Conservation (phyloP, 2,888 invertebrate species). For the Euzophera pinguis region DNA sequence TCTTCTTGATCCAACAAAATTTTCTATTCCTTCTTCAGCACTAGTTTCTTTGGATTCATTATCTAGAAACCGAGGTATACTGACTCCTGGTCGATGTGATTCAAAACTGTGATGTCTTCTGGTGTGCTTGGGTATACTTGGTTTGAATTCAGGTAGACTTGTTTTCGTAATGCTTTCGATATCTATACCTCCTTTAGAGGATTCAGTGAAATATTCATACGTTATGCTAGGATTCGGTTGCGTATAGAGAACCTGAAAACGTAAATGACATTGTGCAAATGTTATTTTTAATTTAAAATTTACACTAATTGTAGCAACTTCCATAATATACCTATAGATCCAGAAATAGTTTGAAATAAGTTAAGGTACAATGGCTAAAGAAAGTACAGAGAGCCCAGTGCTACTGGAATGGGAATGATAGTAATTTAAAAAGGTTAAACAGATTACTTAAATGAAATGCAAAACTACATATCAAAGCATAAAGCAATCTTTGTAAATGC, state of each 20-base stretch:
- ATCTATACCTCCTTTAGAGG: constrained; percentile 65
- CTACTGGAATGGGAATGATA: too few species aligned
- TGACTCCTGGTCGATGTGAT: constrained; percentile 31
- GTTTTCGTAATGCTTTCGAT: constrained; percentile 44
- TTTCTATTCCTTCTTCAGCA: constrained; percentile 47
- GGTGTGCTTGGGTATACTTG: constrained; percentile 53
- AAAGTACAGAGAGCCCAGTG: too few species aligned
- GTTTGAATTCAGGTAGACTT: constrained; percentile 36
- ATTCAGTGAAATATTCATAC: constrained; percentile 92
- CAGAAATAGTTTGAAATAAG: too few species aligned
- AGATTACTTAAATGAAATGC: too few species aligned
- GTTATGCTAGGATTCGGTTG: constrained; percentile 93
- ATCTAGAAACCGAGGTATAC: constrained; percentile 37
- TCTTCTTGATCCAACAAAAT: constrained; percentile 64
- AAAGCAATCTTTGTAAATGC: too few species aligned
- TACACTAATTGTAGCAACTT: too few species aligned
- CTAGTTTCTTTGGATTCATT: constrained; percentile 35
- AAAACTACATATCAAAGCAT: too few species aligned
- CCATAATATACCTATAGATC: too few species aligned
- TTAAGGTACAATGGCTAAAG: too few species aligned
- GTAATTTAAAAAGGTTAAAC: too few species aligned
- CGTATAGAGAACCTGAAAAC: constrained; percentile 86
- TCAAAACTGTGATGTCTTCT: constrained; percentile 60
- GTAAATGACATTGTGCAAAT: too few species aligned
- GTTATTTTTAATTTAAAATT: too few species aligned